phyloP scores from a whole-genome alignment of 2,797 vertebrate genomes.

The Phrynocephalus vlangalii region DNA sequence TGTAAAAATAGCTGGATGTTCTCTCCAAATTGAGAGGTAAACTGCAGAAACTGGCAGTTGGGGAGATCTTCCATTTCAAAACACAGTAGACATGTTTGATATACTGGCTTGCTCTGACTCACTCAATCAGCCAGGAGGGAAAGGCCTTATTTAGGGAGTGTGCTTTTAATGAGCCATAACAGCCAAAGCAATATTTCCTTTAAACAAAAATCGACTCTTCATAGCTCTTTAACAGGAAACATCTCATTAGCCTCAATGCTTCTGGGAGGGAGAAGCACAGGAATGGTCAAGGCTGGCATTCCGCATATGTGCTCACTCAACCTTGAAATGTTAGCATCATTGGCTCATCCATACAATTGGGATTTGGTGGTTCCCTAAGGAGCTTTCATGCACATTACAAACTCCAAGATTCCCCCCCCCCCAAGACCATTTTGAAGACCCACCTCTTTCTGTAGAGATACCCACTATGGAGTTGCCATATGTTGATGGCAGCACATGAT shows the following conservation, averaged over 20 bases:
- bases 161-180: slow-evolving; percentile 47
- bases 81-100: background rate
- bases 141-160: slow-evolving; percentile 22
- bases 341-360: slow-evolving; percentile 22
- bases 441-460: no score
- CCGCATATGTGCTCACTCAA: slow-evolving; percentile 38
- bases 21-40: slow-evolving; percentile 45
- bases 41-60: background rate
- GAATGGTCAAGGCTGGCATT: slow-evolving; percentile 23
- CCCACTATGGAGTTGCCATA: no score
- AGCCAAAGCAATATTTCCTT: slow-evolving; percentile 12
- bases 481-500: no score
- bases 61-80: slow-evolving; percentile 24
- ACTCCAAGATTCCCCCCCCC: slow-evolving; percentile 23
- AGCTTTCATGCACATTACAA: slow-evolving; percentile 1
- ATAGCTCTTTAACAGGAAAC: slow-evolving; percentile 47
- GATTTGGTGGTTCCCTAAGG: background rate
- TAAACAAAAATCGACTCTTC: background rate
- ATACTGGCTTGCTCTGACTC: slow-evolving; percentile 31
- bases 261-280: slow-evolving; percentile 34
- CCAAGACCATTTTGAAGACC: slow-evolving; percentile 3
- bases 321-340: slow-evolving; percentile 44
- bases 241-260: slow-evolving; percentile 47
- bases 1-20: slow-evolving; percentile 52
- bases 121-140: background rate